phyloP scores from a whole-genome alignment of 2,113 vertebrate species.

The Indicator maculatus region DNA sequence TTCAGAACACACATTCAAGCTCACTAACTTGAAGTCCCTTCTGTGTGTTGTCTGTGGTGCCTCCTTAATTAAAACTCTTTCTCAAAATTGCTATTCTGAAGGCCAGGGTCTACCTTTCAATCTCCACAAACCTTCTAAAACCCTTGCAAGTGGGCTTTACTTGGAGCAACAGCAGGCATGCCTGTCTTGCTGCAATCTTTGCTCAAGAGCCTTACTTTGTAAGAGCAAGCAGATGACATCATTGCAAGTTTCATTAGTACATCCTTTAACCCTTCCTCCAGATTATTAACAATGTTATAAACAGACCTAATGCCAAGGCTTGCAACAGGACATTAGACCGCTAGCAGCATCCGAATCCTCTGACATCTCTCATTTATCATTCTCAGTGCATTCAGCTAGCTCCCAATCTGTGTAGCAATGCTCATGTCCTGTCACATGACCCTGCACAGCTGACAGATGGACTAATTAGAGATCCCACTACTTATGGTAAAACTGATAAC shows the following conservation, averaged over 20 bases:
- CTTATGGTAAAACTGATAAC: neutral
- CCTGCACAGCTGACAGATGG: slow-evolving; percentile 30
- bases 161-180: neutral
- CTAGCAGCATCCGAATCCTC: neutral
- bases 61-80: neutral
- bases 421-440: neutral
- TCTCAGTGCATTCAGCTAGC: neutral
- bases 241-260: neutral
- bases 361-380: neutral
- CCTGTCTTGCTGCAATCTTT: neutral
- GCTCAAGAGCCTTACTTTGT: neutral
- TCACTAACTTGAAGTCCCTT: rapidly evolving
- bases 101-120: neutral
- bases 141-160: neutral
- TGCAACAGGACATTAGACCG: neutral
- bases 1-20: neutral
- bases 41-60: neutral
- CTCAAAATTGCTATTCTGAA: neutral
- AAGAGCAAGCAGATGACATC: neutral
- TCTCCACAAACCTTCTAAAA: neutral
- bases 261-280: neutral
- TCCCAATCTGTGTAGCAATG: neutral
- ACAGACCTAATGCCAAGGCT: neutral
- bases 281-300: neutral
- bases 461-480: slow-evolving; percentile 14